Evolutionary conservation across 2,113 vertebrate species (phyloP).

Genomic region (Sterrhoptilus dennistouni): DNA sequence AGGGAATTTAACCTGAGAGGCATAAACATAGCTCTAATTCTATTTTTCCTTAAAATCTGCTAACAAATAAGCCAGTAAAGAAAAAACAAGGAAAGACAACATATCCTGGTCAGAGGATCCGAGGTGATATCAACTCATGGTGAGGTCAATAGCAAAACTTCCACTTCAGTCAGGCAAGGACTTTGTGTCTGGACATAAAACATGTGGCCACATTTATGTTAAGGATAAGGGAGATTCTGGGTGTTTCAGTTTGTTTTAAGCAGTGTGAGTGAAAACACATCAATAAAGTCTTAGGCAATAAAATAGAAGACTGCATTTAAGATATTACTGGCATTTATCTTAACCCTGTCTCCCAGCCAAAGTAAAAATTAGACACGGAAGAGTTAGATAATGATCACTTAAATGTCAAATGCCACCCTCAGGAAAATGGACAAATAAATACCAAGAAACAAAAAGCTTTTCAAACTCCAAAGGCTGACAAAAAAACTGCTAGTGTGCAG

Average conservation of each 20-base stretch:
- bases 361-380: background rate
- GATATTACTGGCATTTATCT: background rate
- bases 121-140: fast-evolving
- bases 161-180: background rate
- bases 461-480: background rate
- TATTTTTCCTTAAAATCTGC: background rate
- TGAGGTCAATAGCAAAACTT: background rate
- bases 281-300: background rate
- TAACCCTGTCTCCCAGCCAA: background rate
- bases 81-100: background rate
- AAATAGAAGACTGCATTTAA: background rate
- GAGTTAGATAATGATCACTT: background rate
- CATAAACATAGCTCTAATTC: background rate
- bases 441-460: background rate
- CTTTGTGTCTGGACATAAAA: background rate
- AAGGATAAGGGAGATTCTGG: background rate
- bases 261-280: background rate
- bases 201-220: background rate
- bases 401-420: background rate
- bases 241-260: background rate
- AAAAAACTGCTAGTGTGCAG: background rate
- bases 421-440: background rate
- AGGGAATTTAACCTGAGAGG: background rate
- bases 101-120: background rate
- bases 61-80: background rate